phyloP scores from a whole-genome alignment of 2,888 invertebrate genomes.

The Cephalotes varians region DNA sequence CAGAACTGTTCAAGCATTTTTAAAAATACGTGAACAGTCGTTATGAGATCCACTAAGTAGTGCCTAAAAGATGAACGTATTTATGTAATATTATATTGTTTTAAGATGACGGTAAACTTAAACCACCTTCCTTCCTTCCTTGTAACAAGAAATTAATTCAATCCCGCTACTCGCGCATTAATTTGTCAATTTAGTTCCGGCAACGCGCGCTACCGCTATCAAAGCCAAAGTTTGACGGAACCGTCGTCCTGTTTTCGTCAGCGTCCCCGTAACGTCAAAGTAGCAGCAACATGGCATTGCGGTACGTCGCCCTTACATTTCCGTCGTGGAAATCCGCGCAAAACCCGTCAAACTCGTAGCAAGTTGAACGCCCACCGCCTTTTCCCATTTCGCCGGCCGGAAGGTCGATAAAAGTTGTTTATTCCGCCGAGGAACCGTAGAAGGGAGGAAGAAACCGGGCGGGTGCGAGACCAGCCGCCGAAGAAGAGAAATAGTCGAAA shows the following conservation, averaged over 20 bases:
- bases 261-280: conserved; percentile 66
- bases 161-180: conserved; percentile 52
- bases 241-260: conserved; percentile 69
- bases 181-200: conserved; percentile 59
- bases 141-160: conserved; percentile 52
- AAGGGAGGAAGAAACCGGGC: conserved; percentile 59
- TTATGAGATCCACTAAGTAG: conserved; percentile 95
- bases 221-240: conserved; percentile 59
- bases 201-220: conserved; percentile 13
- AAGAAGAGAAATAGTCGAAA: conserved; percentile 63
- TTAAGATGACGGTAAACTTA: conserved; percentile 39
- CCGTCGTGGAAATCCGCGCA: conserved; percentile 70
- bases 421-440: conserved; percentile 75
- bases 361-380: conserved; percentile 74
- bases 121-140: conserved; percentile 10
- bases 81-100: conserved; percentile 13
- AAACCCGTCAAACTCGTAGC: conserved; percentile 76
- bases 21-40: conserved; percentile 95
- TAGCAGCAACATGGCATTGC: conserved; percentile 55
- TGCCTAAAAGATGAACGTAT: conserved; percentile 86
- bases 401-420: conserved; percentile 82
- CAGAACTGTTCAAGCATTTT: conserved; percentile 93
- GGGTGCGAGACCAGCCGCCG: conserved; percentile 45
- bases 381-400: conserved; percentile 77
- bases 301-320: conserved; percentile 65